Base-by-base conservation (phyloP, 2,797 vertebrate genomes). In the Onychomys torridus region DNA sequence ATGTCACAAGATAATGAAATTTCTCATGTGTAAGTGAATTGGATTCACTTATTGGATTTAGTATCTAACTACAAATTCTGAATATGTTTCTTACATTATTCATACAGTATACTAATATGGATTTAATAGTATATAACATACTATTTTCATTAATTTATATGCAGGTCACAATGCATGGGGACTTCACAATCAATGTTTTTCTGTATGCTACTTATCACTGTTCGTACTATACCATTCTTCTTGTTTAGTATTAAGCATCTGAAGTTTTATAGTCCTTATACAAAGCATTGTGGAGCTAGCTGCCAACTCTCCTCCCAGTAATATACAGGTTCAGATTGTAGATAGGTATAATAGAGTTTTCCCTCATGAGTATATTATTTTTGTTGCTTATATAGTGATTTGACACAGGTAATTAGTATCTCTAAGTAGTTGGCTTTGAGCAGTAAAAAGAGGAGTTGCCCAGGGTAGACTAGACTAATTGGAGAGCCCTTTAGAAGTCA, bases 231-330 rank as follows among this genome's bases (percentile, higher is more conserved):
- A 5, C 14, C 27, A 37, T 52, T 29, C 25, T 52, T 88, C 77
- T 27, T 65, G 78, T 89, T 95, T 95, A 97, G 90, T 71, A 97
- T 97, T 79, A 71, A 91, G 82, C 13, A 88, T 77, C 6, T 40
- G 19, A 67, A 76, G 75, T 13, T 93, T 75, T 16, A 17, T 37
- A 7, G 25, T 37, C 6, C 2, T 91, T 94, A 61, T 32, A n/a
- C 25, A 46, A 85, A 21, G 11, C 4, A 77, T 14, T 90, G 57
- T 65, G n/a, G 11, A 81, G 11, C 71, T 5, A 32, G 27, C 2
- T 27, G 14, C 61, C 13, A 89, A 49, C 55, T 84, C 75, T 91
- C 14, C 34, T 79, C 37, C 27, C 34, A 49, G 65, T 32, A 43
- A 34, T 17, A 67, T 49, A 25, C 40, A 76, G 40, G 1, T 21